Base-by-base conservation (phyloP, 2,113 vertebrate species). In the Panurus biarmicus region DNA sequence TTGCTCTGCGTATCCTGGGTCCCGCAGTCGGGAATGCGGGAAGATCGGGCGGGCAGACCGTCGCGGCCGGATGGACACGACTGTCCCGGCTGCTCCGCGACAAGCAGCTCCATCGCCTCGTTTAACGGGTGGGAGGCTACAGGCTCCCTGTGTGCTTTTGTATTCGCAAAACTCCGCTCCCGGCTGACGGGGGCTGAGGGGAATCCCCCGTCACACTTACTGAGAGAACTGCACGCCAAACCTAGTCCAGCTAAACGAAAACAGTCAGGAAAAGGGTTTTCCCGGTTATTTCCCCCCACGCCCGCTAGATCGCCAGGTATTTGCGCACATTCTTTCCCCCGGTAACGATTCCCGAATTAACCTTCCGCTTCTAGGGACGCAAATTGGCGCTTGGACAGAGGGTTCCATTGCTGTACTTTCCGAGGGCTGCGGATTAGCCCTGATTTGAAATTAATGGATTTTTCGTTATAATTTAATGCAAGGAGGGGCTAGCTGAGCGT, bases 291-390 rank as follows among this genome's bases (percentile, higher is more conserved):
- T 4, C n/a, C 31, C 60, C 11, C 8, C 12, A 15, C 6, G 14
- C 12, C 57, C 22, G 11, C 65, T 75, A 90, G 22, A 76, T 61
- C 38, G 33, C 35, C 69, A 65, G 95, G 85, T 85, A 67, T 57
- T 83, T 79, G 78, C 9, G 18, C 42, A 29, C 54, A 54, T 58
- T 36, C 53, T 87, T 85, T 89, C 47, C 50, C 51, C 47, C 38
- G 33, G 75, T 84, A 96, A 96, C 95, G 94, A 92, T 86, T 96
- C 64, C 85, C 40, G 42, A 83, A 64, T 66, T 70, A 66, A 88
- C 29, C 51, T 84, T 74, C 24, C 23, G 6, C 56, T 95, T 62
- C 60, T 78, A 67, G 69, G 19, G 65, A 77, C 36, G 15, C 44
- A 71, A 92, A 84, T 29, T 23, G 24, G 44, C 20, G 51, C 38